phyloP scores from a whole-genome alignment of 2,113 vertebrate genomes.

The Glareola pratincola region DNA sequence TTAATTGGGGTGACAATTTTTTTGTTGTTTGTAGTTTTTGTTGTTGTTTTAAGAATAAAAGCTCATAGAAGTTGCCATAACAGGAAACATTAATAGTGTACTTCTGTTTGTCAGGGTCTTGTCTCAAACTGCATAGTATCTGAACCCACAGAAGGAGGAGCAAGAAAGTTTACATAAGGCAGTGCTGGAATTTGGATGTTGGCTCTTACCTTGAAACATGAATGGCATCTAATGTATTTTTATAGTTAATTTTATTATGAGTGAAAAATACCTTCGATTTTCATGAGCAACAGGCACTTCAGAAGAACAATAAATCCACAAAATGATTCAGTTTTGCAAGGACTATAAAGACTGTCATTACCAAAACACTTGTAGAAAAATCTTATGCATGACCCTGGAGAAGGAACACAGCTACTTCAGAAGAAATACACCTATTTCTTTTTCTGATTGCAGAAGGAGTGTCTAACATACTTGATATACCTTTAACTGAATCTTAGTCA shows the following conservation, averaged over 20 bases:
- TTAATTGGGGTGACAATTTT: not conserved
- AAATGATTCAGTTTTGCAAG: not conserved
- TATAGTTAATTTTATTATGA: not conserved
- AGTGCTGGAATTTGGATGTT: not conserved
- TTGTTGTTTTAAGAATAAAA: not conserved
- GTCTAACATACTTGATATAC: not conserved
- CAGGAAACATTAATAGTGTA: not conserved
- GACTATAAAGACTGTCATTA: not conserved
- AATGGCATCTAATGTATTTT: not conserved
- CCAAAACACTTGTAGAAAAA: not conserved
- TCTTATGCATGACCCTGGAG: not conserved
- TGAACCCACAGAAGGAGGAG: not conserved
- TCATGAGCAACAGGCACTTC: not conserved
- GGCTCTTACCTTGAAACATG: not conserved
- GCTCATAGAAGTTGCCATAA: not conserved
- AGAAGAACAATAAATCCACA: not conserved
- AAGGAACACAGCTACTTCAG: not conserved
- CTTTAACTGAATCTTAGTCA: not conserved
- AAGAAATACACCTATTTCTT: not conserved
- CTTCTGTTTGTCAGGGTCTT: not conserved
- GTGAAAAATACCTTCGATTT: slow-evolving; percentile 5
- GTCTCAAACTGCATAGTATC: not conserved
- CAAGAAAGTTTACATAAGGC: not conserved
- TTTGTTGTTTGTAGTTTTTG: not conserved
- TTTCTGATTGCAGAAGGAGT: not conserved